phyloP scores from a whole-genome alignment of 2,113 vertebrate species.

The Gymnorhina tibicen region DNA sequence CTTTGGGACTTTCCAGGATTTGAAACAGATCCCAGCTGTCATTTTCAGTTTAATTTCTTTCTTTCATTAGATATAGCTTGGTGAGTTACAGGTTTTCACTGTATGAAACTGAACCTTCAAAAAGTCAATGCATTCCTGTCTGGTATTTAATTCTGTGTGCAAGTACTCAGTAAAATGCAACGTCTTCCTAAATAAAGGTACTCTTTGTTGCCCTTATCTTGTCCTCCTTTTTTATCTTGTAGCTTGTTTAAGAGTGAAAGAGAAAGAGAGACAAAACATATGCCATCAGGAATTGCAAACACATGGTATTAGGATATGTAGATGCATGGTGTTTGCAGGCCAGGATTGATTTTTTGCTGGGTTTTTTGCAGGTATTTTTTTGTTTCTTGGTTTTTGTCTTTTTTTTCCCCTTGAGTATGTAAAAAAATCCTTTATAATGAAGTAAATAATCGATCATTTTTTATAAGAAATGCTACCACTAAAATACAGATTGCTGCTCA shows the following conservation, averaged over 20 bases:
- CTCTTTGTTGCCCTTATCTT: background rate
- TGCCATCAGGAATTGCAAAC: background rate
- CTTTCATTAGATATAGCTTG: background rate
- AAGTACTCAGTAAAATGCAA: background rate
- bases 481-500: background rate
- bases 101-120: background rate
- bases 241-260: background rate
- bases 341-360: background rate
- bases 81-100: background rate
- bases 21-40: background rate
- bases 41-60: background rate
- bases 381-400: background rate
- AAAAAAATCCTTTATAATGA: background rate
- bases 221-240: background rate
- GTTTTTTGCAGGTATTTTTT: background rate
- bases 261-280: background rate
- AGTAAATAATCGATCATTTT: background rate
- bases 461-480: background rate
- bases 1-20: background rate
- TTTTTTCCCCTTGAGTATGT: fast-evolving
- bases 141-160: background rate
- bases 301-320: background rate
- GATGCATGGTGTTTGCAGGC: background rate
- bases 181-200: background rate
- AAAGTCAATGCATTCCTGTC: background rate